Conservation (phyloP, 2,797 vertebrate genomes). For the Neosalanx taihuensis region DNA sequence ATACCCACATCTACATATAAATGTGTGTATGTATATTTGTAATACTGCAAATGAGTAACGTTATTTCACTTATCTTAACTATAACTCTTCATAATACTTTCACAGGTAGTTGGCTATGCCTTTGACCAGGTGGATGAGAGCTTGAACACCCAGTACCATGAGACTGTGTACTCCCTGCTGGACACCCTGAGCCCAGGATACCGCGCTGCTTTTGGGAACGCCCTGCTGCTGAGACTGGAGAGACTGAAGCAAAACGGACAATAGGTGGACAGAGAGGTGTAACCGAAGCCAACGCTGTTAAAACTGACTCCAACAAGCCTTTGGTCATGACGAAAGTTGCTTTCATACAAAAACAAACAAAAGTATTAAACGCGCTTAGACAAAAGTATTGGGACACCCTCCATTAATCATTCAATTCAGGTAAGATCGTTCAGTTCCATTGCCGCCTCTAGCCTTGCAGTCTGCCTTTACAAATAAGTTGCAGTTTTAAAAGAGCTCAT, state of each 20-base stretch:
- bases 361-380: neutral
- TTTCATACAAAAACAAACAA: neutral
- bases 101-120: conserved; percentile 88
- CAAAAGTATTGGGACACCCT: too few relatives aligned
- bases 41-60: neutral
- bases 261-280: conserved; percentile 52
- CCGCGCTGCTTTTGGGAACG: conserved; percentile 95
- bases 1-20: too few relatives aligned
- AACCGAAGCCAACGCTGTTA: conserved; percentile 29
- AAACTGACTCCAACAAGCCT: conserved; percentile 8
- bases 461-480: too few relatives aligned
- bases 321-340: neutral
- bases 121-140: conserved; percentile 90
- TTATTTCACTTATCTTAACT: neutral
- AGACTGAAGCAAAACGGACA: conserved; percentile 85
- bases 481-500: too few relatives aligned
- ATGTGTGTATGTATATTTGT: neutral
- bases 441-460: too few relatives aligned
- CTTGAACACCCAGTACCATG: conserved; percentile 85
- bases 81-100: conserved; percentile 10
- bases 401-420: too few relatives aligned
- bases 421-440: too few relatives aligned
- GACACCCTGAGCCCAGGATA: conserved; percentile 95
- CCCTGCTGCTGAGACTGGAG: conserved; percentile 90
- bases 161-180: conserved; percentile 95